These are phyloP conservation scores for Callyntrura sp. DNA, from an alignment of 2,888 invertebrate genomes.

Conservation along the genomic window DNA sequence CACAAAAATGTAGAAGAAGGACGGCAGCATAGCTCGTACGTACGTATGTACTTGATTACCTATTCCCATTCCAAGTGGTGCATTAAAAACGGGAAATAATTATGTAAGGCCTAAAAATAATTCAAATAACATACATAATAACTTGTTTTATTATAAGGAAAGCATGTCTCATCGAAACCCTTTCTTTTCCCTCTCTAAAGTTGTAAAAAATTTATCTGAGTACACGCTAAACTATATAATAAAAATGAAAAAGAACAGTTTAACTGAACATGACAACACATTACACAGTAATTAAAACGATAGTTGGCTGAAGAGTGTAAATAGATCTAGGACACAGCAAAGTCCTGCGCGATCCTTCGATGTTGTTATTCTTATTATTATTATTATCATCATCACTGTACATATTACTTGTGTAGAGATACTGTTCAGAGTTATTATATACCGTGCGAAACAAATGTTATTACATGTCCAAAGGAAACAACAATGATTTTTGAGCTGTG, in stretches of 20 bases:
- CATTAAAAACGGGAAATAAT: not conserved
- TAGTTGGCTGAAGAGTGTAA: not conserved
- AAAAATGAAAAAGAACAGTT: not conserved
- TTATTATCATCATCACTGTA: not conserved
- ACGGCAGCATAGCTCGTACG: not conserved
- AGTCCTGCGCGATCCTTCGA: not conserved
- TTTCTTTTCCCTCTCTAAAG: too few species aligned
- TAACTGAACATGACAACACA: not conserved
- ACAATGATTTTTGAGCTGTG: constrained; percentile 43
- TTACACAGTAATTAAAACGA: too few species aligned
- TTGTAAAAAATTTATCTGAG: not conserved
- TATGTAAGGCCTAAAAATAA: not conserved
- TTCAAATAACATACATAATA: not conserved
- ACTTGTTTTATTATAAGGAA: too few species aligned
- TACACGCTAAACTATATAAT: not conserved
- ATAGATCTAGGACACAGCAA: not conserved
- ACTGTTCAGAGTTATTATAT: not conserved
- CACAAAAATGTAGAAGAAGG: not conserved
- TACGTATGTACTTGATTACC: not conserved
- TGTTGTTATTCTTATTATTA: not conserved
- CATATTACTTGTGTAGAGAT: not conserved
- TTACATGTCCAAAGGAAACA: constrained; percentile 45
- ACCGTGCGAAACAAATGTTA: not conserved
- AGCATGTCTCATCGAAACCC: too few species aligned
- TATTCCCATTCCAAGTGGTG: constrained; percentile 1